Base-by-base conservation (phyloP, 2,888 invertebrate species). In the Epiblema foenella region DNA sequence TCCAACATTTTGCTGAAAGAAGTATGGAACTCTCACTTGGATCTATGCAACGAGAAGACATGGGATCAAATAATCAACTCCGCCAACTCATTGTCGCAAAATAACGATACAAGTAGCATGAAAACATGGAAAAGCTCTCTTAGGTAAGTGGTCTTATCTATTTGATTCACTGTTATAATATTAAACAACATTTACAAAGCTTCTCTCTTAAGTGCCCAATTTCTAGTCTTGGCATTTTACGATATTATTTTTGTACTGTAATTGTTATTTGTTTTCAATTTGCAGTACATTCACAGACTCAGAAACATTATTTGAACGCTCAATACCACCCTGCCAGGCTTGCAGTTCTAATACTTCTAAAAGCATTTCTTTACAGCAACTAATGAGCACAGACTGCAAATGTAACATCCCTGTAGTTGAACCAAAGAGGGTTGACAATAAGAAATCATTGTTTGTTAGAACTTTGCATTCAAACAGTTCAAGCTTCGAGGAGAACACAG, bases 261-360 rank as follows among this genome's bases (percentile, higher is more conserved):
- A 24, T n/a, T n/a, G n/a, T n/a, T 24, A 24, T 3, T 24, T 24
- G 24, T 58, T 54, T 56, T 54, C 62, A 60, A 39, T 71, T 89
- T 87, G 46, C 81, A 91, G 91, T 71, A 79, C 85, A 72, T 80
- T 85, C 72, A 60, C 75, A 67, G 86, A 91, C 77, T 83, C 88
- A 29, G 70, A 84, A 65, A 68, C 75, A 49, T 63, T 87, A 29
- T 82, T 91, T 71, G 80, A 87, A 71, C 78, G 81, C 18, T 79
- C 84, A 17, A 24, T 86, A 37, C 76, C 81, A 66, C 46, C 73
- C 24, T 92, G 91, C 77, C 52, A 69, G 9, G 76, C 78, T 66
- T 91, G 91, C 65, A 58, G 70, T 42, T 64, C 67, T 3, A 64
- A 59, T 46, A 52, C 69, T 20, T 69, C 73, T 68, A 42, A 52